These are phyloP conservation scores for Monochamus alternatus DNA, from an alignment of 2,888 invertebrate species.

Conservation along the genomic window DNA sequence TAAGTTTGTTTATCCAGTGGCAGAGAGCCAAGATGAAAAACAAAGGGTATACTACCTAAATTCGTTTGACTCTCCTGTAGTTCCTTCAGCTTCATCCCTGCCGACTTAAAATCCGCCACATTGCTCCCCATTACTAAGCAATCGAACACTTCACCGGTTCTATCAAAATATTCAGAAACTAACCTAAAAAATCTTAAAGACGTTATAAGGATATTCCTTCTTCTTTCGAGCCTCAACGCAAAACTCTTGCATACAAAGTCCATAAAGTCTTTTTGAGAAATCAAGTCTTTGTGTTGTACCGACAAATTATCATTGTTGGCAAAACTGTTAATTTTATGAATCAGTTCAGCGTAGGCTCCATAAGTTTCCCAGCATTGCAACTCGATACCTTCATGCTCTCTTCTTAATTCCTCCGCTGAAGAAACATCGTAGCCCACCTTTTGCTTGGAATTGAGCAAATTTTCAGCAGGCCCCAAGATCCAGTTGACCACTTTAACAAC, in stretches of 20 bases:
- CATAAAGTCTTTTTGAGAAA: conserved; percentile 86
- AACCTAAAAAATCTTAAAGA: conserved; percentile 84
- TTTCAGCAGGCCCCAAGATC: conserved; percentile 85
- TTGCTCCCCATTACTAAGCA: conserved; percentile 78
- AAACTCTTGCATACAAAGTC: conserved; percentile 87
- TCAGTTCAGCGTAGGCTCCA: conserved; percentile 83
- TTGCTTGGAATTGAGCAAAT: conserved; percentile 79
- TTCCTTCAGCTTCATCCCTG: conserved; percentile 74
- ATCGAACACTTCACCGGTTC: conserved; percentile 80
- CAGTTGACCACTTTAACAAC: conserved; percentile 83
- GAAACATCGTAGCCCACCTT: conserved; percentile 83
- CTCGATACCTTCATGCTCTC: conserved; percentile 84
- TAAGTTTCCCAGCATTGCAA: conserved; percentile 86
- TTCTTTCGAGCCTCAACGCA: conserved; percentile 79
- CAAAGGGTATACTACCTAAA: conserved; percentile 72
- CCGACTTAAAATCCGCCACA: conserved; percentile 74
- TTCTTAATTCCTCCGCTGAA: conserved; percentile 81
- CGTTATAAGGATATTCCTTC: conserved; percentile 83
- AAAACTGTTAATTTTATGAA: conserved; percentile 80
- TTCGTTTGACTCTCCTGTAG: conserved; percentile 76
- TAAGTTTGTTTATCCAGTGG: no score
- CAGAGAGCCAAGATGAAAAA: not conserved
- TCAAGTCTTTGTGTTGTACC: conserved; percentile 75
- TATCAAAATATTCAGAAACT: conserved; percentile 82
- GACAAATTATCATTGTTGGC: conserved; percentile 69